Percentiles rank a stretch among this genome's conserved stretches.
Evolutionary conservation across 2,888 invertebrate genomes (phyloP).

Genomic region (Bembecia ichneumoniformis): DNA sequence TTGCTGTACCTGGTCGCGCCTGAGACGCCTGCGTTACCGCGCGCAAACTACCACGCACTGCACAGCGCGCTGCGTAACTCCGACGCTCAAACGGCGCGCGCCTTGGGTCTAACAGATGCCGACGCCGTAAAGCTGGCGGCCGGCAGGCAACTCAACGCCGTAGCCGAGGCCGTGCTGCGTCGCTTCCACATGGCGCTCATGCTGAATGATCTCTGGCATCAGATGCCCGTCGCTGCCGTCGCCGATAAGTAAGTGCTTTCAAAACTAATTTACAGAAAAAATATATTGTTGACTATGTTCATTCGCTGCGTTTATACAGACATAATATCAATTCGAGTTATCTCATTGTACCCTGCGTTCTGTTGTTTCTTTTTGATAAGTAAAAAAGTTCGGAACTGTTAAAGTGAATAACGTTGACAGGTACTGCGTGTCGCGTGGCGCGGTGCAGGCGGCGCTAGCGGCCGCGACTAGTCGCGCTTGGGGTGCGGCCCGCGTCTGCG

Average conservation of each 20-base stretch:
- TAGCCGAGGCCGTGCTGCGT: slow-evolving; percentile 63
- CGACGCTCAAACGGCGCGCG: too few species aligned
- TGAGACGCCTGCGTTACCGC: slow-evolving; percentile 68
- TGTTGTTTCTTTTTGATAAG: too few species aligned
- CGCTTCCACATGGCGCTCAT: slow-evolving; percentile 91
- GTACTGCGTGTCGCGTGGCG: slow-evolving; percentile 82
- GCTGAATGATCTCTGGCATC: slow-evolving; percentile 83
- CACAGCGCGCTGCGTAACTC: too few species aligned
- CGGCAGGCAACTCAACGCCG: slow-evolving; percentile 20
- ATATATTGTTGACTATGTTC: too few species aligned
- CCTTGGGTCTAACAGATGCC: slow-evolving; percentile 20
- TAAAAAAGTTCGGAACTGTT: too few species aligned
- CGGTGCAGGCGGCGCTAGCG: slow-evolving; percentile 82
- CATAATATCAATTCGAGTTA: too few species aligned
- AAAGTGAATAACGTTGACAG: too few species aligned
- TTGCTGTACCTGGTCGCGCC: slow-evolving; percentile 90
- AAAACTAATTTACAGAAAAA: too few species aligned
- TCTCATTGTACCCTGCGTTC: too few species aligned
- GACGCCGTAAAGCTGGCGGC: slow-evolving; percentile 7
- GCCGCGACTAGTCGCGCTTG: slow-evolving; percentile 81
- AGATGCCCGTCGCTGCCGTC: slow-evolving; percentile 75
- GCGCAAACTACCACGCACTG: too few species aligned
- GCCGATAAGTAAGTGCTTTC: slow-evolving; percentile 71
- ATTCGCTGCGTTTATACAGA: too few species aligned
- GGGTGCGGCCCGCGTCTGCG: slow-evolving; percentile 84